Percentiles rank a stretch among this genome's conserved stretches.
These are phyloP conservation scores for Orussus abietinus DNA, from an alignment of 1,140 invertebrate species.

Conservation along the genomic window DNA sequence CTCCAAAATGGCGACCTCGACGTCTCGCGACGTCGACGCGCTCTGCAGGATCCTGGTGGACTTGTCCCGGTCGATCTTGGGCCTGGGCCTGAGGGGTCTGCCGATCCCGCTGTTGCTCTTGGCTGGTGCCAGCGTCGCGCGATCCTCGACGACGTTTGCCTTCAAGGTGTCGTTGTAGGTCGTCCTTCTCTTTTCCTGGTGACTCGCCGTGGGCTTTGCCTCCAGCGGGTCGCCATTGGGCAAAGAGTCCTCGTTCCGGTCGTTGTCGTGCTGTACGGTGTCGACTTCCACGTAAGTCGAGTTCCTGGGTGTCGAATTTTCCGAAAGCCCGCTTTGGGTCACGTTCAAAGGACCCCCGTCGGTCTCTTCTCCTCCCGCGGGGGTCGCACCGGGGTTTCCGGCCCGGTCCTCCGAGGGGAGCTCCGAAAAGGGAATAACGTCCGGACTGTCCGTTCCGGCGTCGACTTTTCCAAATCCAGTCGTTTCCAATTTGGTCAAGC, in stretches of 20 bases:
- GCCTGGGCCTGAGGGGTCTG: conserved; percentile 38
- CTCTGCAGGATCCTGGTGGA: conserved; percentile 14
- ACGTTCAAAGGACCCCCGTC: too few relatives aligned
- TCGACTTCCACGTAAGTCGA: conserved; percentile 44
- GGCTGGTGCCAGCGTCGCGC: conserved; percentile 39
- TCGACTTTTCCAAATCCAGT: too few relatives aligned
- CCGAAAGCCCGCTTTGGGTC: background rate
- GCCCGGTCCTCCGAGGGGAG: too few relatives aligned
- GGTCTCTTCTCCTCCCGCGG: too few relatives aligned
- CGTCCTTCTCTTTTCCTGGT: conserved; percentile 23
- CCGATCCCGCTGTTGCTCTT: conserved; percentile 43
- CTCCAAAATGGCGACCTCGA: too few relatives aligned
- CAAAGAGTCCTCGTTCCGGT: conserved; percentile 1
- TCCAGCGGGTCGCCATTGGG: background rate
- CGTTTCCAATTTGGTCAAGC: too few relatives aligned
- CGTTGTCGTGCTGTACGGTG: conserved; percentile 30
- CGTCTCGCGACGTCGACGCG: too few relatives aligned
- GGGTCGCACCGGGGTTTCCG: too few relatives aligned
- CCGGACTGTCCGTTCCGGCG: too few relatives aligned
- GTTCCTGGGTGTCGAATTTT: conserved; percentile 30
- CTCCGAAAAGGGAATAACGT: too few relatives aligned
- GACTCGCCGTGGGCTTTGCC: background rate
- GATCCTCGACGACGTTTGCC: conserved; percentile 36
- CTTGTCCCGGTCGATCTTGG: conserved; percentile 33
- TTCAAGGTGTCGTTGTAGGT: conserved; percentile 45